These are phyloP conservation scores for Microplitis mediator DNA, from an alignment of 1,140 invertebrate genomes.

Conservation along the genomic window DNA sequence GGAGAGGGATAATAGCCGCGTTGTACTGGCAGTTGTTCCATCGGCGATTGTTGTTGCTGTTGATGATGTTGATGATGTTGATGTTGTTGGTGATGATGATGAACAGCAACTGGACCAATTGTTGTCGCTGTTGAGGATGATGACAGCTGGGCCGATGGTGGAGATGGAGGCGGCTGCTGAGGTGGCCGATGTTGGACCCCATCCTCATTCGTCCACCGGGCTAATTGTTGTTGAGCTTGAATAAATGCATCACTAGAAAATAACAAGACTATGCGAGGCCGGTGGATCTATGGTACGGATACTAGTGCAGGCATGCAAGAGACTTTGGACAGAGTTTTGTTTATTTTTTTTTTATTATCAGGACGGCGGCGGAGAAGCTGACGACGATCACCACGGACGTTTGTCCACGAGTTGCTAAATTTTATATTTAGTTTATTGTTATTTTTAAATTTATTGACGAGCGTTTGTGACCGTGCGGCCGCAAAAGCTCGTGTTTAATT, in stretches of 20 bases:
- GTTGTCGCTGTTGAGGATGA: slow-evolving; percentile 44
- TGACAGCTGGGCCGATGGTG: slow-evolving; percentile 32
- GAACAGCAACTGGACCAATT: slow-evolving; percentile 37
- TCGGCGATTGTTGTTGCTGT: slow-evolving; percentile 29
- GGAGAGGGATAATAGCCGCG: slow-evolving; percentile 55
- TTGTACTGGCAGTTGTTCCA: slow-evolving; percentile 44
- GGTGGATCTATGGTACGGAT: slow-evolving; percentile 52
- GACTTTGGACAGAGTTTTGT: slow-evolving; percentile 7
- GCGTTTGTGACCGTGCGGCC: neutral
- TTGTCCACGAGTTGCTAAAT: neutral
- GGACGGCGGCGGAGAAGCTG: neutral
- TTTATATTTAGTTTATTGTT: no score
- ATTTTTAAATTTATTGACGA: neutral
- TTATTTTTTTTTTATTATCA: neutral
- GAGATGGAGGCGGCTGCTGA: slow-evolving; percentile 52
- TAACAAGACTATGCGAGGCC: slow-evolving; percentile 69
- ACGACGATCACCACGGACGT: neutral
- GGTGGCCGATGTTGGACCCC: slow-evolving; percentile 69
- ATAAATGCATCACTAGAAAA: slow-evolving; percentile 93
- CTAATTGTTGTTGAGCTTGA: slow-evolving; percentile 91
- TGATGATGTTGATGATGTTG: slow-evolving; percentile 30
- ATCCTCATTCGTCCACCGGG: slow-evolving; percentile 89
- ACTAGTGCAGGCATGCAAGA: slow-evolving; percentile 46
- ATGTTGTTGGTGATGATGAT: slow-evolving; percentile 28
- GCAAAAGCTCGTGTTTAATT: neutral